Conservation (phyloP, 2,888 invertebrate genomes). For the Asteroscopus sphinx region DNA sequence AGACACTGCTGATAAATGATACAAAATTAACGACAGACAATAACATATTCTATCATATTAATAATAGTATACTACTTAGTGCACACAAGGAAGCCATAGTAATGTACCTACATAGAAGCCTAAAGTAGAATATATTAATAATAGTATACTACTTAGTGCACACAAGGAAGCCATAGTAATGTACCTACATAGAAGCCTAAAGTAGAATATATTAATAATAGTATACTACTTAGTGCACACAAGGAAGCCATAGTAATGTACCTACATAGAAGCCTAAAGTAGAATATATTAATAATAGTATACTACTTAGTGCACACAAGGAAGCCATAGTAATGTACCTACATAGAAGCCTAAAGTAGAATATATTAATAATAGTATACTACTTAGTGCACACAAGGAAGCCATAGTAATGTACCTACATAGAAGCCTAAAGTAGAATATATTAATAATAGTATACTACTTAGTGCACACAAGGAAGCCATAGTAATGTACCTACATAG, state of each 20-base stretch:
- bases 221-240: constrained; percentile 3
- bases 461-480: constrained; percentile 1
- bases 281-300: constrained; percentile 11
- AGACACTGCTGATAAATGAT: constrained; percentile 13
- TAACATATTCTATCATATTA: constrained; percentile 21
- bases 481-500: constrained; percentile 6
- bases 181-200: neutral
- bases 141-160: constrained; percentile 4
- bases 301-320: constrained; percentile 3
- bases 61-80: constrained; percentile 3
- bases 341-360: constrained; percentile 3
- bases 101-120: constrained; percentile 5
- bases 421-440: constrained; percentile 10
- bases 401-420: constrained; percentile 8
- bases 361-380: constrained; percentile 9
- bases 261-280: neutral
- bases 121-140: constrained; percentile 8
- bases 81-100: constrained; percentile 2
- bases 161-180: constrained; percentile 15
- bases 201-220: constrained; percentile 11
- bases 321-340: constrained; percentile 9
- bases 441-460: constrained; percentile 7
- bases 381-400: constrained; percentile 4
- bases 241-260: constrained; percentile 13
- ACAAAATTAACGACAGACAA: constrained; percentile 37